These are phyloP conservation scores for Thaumetopoea pityocampa DNA, from an alignment of 1,140 invertebrate species.

Conservation along the genomic window DNA sequence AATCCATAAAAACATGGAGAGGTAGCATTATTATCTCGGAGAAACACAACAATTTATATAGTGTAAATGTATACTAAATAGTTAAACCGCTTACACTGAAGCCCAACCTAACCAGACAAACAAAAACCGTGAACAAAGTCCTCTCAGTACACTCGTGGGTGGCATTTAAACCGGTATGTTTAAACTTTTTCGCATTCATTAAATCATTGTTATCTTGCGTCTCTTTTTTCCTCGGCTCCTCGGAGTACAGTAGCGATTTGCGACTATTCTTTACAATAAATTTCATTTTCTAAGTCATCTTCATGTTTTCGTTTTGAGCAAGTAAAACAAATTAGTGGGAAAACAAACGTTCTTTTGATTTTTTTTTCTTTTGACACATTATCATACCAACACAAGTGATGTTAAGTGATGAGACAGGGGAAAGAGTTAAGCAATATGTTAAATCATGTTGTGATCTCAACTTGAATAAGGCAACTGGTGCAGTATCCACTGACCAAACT, in stretches of 20 bases:
- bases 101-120: neutral
- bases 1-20: too few species aligned
- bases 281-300: conserved; percentile 6
- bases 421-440: too few species aligned
- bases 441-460: too few species aligned
- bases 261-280: conserved; percentile 5
- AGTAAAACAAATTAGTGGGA: neutral
- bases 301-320: conserved; percentile 1
- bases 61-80: too few species aligned
- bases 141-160: conserved; percentile 18
- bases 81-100: conserved; percentile 2
- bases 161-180: conserved; percentile 32
- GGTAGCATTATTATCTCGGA: too few species aligned
- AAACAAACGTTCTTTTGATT: neutral
- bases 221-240: conserved; percentile 16
- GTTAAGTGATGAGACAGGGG: too few species aligned
- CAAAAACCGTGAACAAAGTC: conserved; percentile 15
- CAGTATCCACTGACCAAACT: too few species aligned
- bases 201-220: conserved; percentile 41
- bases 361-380: neutral
- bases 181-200: conserved; percentile 42
- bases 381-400: neutral
- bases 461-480: too few species aligned
- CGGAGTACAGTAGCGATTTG: conserved; percentile 13
- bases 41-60: too few species aligned